These are phyloP conservation scores for Cephus runcator DNA, from an alignment of 2,888 invertebrate genomes.

Conservation along the genomic window DNA sequence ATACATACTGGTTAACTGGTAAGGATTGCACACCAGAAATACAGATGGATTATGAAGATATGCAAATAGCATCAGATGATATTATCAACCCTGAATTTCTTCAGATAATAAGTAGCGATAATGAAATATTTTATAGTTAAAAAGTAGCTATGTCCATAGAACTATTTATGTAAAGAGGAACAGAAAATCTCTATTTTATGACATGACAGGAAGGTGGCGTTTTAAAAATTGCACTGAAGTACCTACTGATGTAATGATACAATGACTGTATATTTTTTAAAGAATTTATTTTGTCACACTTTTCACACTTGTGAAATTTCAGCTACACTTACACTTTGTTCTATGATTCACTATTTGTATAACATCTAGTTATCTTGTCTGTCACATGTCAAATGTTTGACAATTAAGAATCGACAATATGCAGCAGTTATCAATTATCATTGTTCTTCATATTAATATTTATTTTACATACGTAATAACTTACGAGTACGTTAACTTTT, in stretches of 20 bases:
- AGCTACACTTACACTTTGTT: not conserved
- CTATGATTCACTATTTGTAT: not conserved
- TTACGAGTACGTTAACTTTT: not conserved
- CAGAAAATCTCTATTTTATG: not conserved
- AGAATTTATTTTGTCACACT: not conserved
- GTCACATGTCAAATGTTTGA: not conserved
- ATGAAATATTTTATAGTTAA: not conserved
- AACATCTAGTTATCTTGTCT: not conserved
- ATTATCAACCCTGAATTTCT: conserved; percentile 52
- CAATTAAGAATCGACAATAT: not conserved
- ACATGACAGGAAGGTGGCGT: not conserved
- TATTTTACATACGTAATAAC: not conserved
- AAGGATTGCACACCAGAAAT: conserved; percentile 50
- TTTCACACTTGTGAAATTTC: not conserved
- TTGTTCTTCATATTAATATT: not conserved
- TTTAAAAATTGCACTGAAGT: not conserved
- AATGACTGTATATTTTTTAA: not conserved
- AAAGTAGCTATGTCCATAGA: not conserved
- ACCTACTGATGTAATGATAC: not conserved
- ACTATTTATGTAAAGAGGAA: not conserved
- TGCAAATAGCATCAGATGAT: not conserved
- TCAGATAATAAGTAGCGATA: conserved; percentile 19
- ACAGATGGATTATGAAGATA: conserved; percentile 4
- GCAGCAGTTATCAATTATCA: not conserved
- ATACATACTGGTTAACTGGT: conserved; percentile 69